These are phyloP conservation scores for Eurystomus glaucurus DNA, from an alignment of 2,797 vertebrate species.

Conservation along the genomic window DNA sequence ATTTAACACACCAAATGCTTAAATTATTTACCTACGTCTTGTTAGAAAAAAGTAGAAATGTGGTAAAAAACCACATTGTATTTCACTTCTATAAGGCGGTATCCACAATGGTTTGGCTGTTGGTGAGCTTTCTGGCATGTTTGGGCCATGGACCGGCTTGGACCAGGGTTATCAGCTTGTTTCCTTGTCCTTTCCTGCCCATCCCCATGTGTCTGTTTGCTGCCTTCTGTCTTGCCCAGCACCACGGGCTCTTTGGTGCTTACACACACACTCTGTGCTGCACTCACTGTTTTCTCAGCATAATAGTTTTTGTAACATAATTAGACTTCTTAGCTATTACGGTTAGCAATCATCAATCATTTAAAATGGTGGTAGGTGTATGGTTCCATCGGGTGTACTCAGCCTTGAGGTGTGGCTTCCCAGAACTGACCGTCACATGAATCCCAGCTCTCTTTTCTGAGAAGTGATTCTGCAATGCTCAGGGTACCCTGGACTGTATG, in stretches of 20 bases:
- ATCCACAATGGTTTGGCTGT: neutral
- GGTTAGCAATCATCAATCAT: neutral
- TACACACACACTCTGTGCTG: neutral
- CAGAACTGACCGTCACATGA: neutral
- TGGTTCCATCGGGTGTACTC: neutral
- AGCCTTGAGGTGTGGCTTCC: neutral
- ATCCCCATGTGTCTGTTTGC: fast-evolving
- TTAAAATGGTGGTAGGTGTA: neutral
- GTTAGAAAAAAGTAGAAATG: neutral
- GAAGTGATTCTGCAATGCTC: neutral
- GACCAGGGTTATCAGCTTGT: neutral
- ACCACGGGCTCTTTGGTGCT: neutral
- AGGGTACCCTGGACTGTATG: neutral
- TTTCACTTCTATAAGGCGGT: neutral
- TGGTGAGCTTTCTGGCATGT: fast-evolving
- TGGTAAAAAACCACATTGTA: fast-evolving
- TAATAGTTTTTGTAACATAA: neutral
- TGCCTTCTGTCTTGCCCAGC: neutral
- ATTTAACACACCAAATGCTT: neutral
- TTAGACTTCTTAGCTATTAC: neutral
- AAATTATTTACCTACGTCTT: neutral
- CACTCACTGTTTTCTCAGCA: neutral
- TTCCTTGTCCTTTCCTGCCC: neutral
- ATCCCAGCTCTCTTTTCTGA: neutral
- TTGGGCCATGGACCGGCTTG: fast-evolving